A percentile compares a stretch with the other conserved stretches of the same genome.
These are phyloP conservation scores for Rhysida immarginata DNA, from an alignment of 1,140 invertebrate genomes.

Conservation along the genomic window DNA sequence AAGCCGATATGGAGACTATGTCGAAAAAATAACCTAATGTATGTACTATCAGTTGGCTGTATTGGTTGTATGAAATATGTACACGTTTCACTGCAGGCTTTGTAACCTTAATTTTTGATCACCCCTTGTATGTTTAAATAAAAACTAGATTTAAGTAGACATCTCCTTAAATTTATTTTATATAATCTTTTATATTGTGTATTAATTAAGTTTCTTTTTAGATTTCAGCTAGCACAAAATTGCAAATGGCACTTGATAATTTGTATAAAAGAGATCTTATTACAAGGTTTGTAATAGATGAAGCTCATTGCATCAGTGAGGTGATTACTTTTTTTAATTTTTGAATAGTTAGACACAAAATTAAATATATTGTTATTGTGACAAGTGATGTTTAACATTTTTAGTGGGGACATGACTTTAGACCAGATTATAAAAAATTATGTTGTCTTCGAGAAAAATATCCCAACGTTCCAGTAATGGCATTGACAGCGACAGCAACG, in stretches of 20 bases:
- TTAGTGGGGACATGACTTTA: conserved; percentile 57
- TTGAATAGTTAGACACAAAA: too few species aligned
- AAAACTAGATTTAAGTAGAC: too few species aligned
- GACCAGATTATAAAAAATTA: conserved; percentile 43
- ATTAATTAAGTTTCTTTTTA: conserved; percentile 16
- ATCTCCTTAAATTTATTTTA: too few species aligned
- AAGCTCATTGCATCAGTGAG: conserved; percentile 51
- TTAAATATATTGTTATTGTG: conserved; percentile 6
- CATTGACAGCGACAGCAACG: conserved; percentile 60
- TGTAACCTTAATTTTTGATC: too few species aligned
- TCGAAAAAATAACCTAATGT: too few species aligned
- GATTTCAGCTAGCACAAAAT: conserved; percentile 34
- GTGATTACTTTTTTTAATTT: conserved; percentile 5
- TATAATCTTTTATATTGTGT: conserved; percentile 3
- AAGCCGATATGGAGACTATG: too few species aligned
- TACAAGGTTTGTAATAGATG: conserved; percentile 50
- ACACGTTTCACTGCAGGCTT: too few species aligned
- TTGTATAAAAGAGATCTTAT: conserved; percentile 37
- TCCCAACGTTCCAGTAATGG: conserved; percentile 39
- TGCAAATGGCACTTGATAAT: conserved; percentile 32
- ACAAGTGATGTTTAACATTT: conserved; percentile 21
- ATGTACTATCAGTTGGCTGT: too few species aligned
- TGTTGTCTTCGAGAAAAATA: conserved; percentile 33
- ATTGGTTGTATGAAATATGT: too few species aligned
- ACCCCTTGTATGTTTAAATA: too few species aligned